Evolutionary conservation across 2,888 invertebrate species (phyloP), one percentile per base, ranked within the genome.

Genomic region (Melinaea menophilus): DNA sequence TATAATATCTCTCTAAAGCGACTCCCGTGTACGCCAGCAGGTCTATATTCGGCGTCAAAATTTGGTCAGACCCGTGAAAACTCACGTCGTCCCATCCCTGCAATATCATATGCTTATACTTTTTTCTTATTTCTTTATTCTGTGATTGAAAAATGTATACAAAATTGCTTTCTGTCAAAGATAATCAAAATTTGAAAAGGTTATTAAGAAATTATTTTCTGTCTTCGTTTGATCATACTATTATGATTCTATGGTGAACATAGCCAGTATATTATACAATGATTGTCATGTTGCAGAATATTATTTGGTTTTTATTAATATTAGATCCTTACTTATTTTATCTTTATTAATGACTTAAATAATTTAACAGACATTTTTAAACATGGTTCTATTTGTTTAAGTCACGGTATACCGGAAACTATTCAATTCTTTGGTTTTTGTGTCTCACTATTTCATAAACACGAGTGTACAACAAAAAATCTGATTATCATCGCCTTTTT

Each of bases 21-120:
- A 97, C 92, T 3, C 98, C 98, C 71, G 95, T 94, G 80, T 95
- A 95, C 0, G 95, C 98, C 72, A 98, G 80, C 35, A 95, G 92
- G 82, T 98, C 98, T 68, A 98, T 95, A 81, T 98, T 98, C 0
- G 97, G 97, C 0, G 98, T 98, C 51, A 94, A 92, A 71, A 97
- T 95, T 85, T 97, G 95, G 72, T 94, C 91, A 0, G 95, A 95
- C 0, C 98, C 98, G 75, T 97, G 97, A 78, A 96, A 97, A 73
- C 97, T 94, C 9, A 97, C 95, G 81, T 98, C 98, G 75, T 97
- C 95, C 94, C 96, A 97, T 12, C 98, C 98, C 97, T 97, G 79
- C 63, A 85, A 86, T 66, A 59, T 41, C 51, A 35, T 59, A 34
- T 3, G 9, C 9, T 41, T 41, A 9, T 41, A 9, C 9, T 9